phyloP scores from a whole-genome alignment of 2,888 invertebrate genomes.

The Papilio demoleus region DNA sequence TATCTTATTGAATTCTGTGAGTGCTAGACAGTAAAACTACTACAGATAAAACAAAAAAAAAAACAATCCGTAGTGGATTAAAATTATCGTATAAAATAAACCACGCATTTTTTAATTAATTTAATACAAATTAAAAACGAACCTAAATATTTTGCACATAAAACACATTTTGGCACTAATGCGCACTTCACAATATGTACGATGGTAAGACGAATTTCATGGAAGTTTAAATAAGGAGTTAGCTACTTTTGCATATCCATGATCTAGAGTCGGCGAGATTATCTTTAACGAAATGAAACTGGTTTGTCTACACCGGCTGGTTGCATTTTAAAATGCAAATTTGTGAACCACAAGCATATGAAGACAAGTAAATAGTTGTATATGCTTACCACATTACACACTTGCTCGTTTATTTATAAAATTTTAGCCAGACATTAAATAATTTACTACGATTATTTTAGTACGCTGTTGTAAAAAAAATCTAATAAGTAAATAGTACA shows the following conservation, averaged over 20 bases:
- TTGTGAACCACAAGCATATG: conserved; percentile 15
- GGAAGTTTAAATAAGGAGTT: background rate
- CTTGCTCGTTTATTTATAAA: background rate
- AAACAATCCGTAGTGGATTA: no score
- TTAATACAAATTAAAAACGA: no score
- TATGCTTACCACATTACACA: background rate
- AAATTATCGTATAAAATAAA: background rate
- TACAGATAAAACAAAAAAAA: background rate
- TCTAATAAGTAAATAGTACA: no score
- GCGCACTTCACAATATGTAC: background rate
- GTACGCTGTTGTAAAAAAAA: no score
- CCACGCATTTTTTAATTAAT: background rate
- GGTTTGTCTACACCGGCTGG: conserved; percentile 11
- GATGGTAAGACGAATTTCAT: background rate
- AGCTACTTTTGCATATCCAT: conserved; percentile 12
- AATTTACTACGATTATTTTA: no score
- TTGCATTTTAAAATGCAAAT: conserved; percentile 28
- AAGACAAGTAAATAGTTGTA: background rate
- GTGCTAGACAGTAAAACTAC: no score
- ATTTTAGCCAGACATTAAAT: no score
- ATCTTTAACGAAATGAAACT: conserved; percentile 8
- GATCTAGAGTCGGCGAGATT: conserved; percentile 26
- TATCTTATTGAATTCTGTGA: no score
- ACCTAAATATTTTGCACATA: no score
- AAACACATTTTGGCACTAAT: background rate